Base-by-base conservation (phyloP, 2,113 vertebrate species). In the Takifugu bimaculatus region DNA sequence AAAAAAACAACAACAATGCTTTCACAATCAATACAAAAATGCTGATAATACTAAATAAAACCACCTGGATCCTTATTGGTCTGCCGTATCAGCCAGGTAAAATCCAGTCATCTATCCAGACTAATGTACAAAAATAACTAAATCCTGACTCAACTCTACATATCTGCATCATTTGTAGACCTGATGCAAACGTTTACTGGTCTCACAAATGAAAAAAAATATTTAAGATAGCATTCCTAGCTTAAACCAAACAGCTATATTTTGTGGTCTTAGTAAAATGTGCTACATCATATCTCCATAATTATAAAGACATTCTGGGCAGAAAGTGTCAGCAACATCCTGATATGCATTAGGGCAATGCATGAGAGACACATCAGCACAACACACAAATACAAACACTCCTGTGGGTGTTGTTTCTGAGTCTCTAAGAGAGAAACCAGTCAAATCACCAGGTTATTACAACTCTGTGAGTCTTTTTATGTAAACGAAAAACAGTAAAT, bases 281-380 rank as follows among this genome's bases (percentile, higher is more conserved):
- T 27, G 49, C 29, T 57, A 26, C 50, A 57, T 45, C 51, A 68
- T 14, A 60, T 61, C 50, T 54, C 39, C 54, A 60, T 28, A 61
- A 50, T 7, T 53, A 63, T 65, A 32, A 65, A 63, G 54, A 66
- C n/a, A 48, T 50, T 53, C 60, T 61, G 3, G 20, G 28, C 27
- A 70, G 45, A 65, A 52, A 53, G 26, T 82, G 79, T 78, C 62
- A 79, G 69, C 66, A 65, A 72, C 62, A 75, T 71, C 63, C 63
- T 71, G 54, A 68, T 57, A 57, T 57, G 56, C 65, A 67, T 50
- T 47, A 3, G 35, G 7, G 7, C 35, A 11, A 39, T 39, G 7
- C 35, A 74, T 56, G 43, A 80, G 49, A 32, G 44, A 70, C 35
- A 39, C 11, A 39, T 11, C 35, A 39, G 35, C 50, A 63, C 60